Evolutionary conservation across 2,113 vertebrate species (phyloP).

Genomic region (Chunga burmeisteri): DNA sequence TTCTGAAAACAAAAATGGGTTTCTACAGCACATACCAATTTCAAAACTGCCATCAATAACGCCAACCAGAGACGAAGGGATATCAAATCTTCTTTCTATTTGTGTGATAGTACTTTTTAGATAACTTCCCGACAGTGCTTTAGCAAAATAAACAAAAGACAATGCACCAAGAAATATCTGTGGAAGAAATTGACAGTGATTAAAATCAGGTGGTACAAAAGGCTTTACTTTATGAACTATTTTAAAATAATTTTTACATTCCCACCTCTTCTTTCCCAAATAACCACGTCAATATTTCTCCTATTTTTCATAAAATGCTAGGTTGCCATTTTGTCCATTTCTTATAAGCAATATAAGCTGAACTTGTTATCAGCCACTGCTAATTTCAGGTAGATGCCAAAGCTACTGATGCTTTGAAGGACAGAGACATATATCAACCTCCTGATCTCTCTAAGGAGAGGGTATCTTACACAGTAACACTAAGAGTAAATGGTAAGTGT

Average conservation of each 20-base stretch:
- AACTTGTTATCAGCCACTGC: background rate
- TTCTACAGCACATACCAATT: slow-evolving; percentile 83
- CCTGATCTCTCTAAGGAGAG: background rate
- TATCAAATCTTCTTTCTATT: slow-evolving; percentile 93
- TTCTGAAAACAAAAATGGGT: background rate
- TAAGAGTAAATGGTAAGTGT: background rate
- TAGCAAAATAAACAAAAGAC: slow-evolving; percentile 93
- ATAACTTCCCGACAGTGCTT: slow-evolving; percentile 91
- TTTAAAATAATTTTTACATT: background rate
- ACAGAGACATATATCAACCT: background rate
- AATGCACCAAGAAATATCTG: slow-evolving; percentile 89
- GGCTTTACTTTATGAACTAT: background rate
- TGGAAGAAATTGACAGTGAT: slow-evolving; percentile 8
- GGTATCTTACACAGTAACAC: background rate
- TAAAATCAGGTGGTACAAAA: background rate
- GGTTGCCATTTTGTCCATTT: background rate
- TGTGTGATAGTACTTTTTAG: slow-evolving; percentile 96
- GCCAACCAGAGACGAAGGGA: slow-evolving; percentile 91
- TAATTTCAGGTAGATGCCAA: background rate
- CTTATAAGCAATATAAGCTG: background rate
- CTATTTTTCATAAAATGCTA: background rate
- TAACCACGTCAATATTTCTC: background rate
- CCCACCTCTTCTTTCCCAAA: background rate
- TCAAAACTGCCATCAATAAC: slow-evolving; percentile 95
- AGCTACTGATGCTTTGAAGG: background rate